A percentile compares a stretch with the other conserved stretches of the same genome.
Evolutionary conservation across 1,140 invertebrate genomes (phyloP).

Genomic region (Ips typographus): DNA sequence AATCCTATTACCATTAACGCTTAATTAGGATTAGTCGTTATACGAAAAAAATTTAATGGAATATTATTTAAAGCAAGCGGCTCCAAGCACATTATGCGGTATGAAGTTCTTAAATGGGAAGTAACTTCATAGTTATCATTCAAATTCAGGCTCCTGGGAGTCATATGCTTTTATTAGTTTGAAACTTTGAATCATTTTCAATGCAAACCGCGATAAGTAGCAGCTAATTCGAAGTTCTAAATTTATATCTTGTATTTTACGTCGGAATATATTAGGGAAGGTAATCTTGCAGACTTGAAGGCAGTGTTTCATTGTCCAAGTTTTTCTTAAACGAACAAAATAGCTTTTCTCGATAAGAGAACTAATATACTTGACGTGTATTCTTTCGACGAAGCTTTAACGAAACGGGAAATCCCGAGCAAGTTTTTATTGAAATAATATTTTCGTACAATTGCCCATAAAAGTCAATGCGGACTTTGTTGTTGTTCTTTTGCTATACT

Average conservation of each 20-base stretch:
- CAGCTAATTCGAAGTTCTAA: background rate
- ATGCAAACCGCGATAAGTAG: background rate
- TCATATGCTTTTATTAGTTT: constrained; percentile 5
- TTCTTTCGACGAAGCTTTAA: constrained; percentile 18
- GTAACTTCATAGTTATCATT: constrained; percentile 4
- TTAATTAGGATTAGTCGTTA: no score
- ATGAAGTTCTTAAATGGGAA: background rate
- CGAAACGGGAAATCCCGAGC: constrained; percentile 16
- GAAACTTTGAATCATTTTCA: constrained; percentile 4
- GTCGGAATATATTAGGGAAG: no score
- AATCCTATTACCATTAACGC: constrained; percentile 1
- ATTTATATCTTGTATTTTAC: no score
- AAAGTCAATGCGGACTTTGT: constrained; percentile 31
- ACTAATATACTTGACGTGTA: constrained; percentile 21
- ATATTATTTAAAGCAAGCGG: no score
- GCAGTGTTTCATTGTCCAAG: no score
- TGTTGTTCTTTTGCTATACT: constrained; percentile 21
- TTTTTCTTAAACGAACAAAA: constrained; percentile 6
- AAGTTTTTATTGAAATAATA: constrained; percentile 33
- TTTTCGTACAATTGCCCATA: constrained; percentile 27
- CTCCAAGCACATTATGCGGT: background rate
- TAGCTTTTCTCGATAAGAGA: constrained; percentile 4
- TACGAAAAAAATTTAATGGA: no score
- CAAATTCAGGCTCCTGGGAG: background rate
- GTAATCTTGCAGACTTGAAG: no score